Evolutionary conservation across 2,888 invertebrate genomes (phyloP).

Genomic region (Rhyacophila evoluta): DNA sequence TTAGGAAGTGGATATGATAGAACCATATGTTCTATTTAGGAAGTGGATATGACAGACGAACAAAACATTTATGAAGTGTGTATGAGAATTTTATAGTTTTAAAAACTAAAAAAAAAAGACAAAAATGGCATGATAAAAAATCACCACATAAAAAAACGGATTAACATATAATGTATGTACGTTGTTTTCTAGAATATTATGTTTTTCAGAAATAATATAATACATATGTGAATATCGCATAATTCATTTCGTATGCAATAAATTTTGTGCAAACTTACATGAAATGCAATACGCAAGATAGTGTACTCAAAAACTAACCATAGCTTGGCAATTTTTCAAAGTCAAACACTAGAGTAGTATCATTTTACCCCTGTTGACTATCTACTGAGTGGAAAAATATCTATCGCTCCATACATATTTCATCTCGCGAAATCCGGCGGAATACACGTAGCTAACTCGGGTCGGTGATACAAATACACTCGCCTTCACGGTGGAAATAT

Average conservation of each 20-base stretch:
- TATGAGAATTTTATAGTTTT: too few species aligned
- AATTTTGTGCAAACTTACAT: slow-evolving; percentile 36
- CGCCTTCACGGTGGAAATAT: slow-evolving; percentile 60
- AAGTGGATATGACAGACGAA: too few species aligned
- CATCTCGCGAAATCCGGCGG: slow-evolving; percentile 19
- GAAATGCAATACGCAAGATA: slow-evolving; percentile 36
- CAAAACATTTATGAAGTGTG: too few species aligned
- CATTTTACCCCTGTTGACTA: slow-evolving; percentile 56
- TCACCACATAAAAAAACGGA: too few species aligned
- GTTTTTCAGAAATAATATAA: neutral
- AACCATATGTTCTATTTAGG: too few species aligned
- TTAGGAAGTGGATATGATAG: too few species aligned
- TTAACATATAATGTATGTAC: too few species aligned
- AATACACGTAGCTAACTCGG: neutral
- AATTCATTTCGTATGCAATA: slow-evolving; percentile 7
- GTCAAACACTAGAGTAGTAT: slow-evolving; percentile 44
- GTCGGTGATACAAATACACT: slow-evolving; percentile 33
- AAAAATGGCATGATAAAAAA: too few species aligned
- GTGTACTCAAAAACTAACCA: slow-evolving; percentile 1
- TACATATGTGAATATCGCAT: too few species aligned
- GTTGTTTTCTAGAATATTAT: too few species aligned
- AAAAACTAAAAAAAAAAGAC: too few species aligned
- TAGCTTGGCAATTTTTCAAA: slow-evolving; percentile 50
- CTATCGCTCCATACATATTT: slow-evolving; percentile 43
- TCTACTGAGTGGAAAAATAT: slow-evolving; percentile 51